Percentiles rank a stretch among this genome's conserved stretches.
These are phyloP conservation scores for Venusia cambrica DNA, from an alignment of 2,888 invertebrate species.

Conservation along the genomic window DNA sequence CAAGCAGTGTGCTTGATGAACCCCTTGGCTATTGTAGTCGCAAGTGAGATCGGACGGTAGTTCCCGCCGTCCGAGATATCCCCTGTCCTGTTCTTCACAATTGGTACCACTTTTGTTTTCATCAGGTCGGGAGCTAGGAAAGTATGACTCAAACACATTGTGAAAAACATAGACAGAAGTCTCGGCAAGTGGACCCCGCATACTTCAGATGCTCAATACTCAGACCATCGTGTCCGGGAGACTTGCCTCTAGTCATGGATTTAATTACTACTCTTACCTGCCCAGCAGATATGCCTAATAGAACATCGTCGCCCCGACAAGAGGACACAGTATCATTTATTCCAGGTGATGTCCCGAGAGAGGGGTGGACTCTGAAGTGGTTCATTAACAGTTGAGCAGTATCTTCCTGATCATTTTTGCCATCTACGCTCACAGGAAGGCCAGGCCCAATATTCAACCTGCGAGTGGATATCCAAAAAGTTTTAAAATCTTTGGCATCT, in stretches of 20 bases:
- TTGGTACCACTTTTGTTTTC: constrained; percentile 19
- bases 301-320: neutral
- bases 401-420: neutral
- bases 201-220: constrained; percentile 21
- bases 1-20: no score
- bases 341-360: no score
- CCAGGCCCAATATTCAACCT: constrained; percentile 12
- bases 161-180: constrained; percentile 13
- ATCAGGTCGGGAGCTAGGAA: constrained; percentile 8
- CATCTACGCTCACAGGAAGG: constrained; percentile 19
- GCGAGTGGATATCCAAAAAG: no score
- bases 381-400: neutral
- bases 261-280: neutral
- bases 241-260: no score
- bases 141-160: constrained; percentile 17
- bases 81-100: constrained; percentile 23
- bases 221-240: constrained; percentile 13
- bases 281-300: neutral
- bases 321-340: no score
- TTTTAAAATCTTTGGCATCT: constrained; percentile 10
- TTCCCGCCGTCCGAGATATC: constrained; percentile 14
- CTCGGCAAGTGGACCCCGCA: constrained; percentile 20
- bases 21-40: constrained; percentile 25
- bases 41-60: constrained; percentile 25
- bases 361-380: neutral